phyloP scores from a whole-genome alignment of 2,888 invertebrate genomes.

The Ceriagrion tenellum region DNA sequence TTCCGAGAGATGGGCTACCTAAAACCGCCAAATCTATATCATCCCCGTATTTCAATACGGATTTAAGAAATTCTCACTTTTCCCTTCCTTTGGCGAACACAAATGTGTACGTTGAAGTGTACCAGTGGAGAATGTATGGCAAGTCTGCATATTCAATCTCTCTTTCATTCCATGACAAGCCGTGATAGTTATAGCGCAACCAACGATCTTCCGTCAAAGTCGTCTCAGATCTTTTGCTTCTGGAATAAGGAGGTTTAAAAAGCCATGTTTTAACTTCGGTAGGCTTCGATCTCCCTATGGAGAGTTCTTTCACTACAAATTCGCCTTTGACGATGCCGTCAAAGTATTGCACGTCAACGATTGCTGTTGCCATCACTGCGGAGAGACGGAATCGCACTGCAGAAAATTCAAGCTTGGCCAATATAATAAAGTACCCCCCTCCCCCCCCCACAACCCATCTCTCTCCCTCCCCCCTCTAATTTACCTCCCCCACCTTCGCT shows the following conservation, averaged over 20 bases:
- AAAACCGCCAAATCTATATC: not conserved
- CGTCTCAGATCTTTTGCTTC: too few species aligned
- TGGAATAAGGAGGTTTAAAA: too few species aligned
- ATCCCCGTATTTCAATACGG: not conserved
- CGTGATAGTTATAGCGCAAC: not conserved
- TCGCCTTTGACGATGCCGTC: not conserved
- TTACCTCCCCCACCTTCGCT: constrained; percentile 74
- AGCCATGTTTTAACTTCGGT: too few species aligned
- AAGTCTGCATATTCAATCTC: not conserved
- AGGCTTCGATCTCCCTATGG: not conserved
- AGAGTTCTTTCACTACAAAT: not conserved
- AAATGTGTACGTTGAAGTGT: too few species aligned
- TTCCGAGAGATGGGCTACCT: not conserved
- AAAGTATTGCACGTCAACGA: not conserved
- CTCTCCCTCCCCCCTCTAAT: constrained; percentile 51
- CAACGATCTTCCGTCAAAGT: not conserved
- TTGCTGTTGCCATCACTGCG: not conserved
- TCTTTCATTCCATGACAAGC: not conserved
- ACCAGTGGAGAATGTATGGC: not conserved
- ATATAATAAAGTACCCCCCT: not conserved
- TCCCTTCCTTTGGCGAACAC: not conserved
- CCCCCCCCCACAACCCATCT: not conserved
- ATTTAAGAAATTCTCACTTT: not conserved
- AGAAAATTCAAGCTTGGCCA: not conserved
- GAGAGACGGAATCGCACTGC: not conserved